Conservation (phyloP, 2,113 vertebrate genomes). For the Rhinopomastus cyanomelas region DNA sequence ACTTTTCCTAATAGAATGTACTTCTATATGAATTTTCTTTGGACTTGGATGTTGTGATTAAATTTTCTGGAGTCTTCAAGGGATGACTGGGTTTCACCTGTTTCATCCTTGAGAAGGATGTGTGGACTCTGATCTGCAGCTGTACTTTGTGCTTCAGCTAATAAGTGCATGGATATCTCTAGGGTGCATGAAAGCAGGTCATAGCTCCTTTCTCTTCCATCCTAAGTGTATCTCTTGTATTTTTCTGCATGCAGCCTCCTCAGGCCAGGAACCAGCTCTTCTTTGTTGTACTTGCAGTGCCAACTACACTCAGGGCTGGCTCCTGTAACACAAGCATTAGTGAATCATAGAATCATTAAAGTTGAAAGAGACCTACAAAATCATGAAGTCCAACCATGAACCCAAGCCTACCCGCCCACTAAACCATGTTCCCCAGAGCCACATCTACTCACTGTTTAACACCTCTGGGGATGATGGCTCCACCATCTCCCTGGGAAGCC, state of each 20-base stretch:
- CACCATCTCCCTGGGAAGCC: too few species aligned
- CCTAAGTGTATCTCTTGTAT: background rate
- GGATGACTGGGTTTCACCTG: background rate
- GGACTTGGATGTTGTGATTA: background rate
- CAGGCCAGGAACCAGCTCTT: background rate
- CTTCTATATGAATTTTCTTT: background rate
- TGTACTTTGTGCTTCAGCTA: background rate
- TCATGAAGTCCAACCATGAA: too few species aligned
- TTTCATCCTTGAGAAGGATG: background rate
- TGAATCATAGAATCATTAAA: too few species aligned
- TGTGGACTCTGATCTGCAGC: accelerated
- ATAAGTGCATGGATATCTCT: background rate
- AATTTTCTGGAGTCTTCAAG: background rate
- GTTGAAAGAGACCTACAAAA: too few species aligned
- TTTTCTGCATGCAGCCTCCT: background rate
- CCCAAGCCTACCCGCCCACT: too few species aligned
- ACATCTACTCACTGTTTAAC: too few species aligned
- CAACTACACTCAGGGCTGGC: background rate
- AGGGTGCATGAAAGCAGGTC: background rate
- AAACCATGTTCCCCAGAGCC: too few species aligned
- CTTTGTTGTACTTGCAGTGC: background rate
- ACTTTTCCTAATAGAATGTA: background rate
- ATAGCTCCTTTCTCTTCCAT: background rate
- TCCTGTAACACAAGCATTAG: background rate
- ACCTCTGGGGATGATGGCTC: too few species aligned